A percentile compares a stretch with the other conserved stretches of the same genome.
These are phyloP conservation scores for Lerista edwardsae DNA, from an alignment of 2,797 vertebrate genomes.

Conservation along the genomic window DNA sequence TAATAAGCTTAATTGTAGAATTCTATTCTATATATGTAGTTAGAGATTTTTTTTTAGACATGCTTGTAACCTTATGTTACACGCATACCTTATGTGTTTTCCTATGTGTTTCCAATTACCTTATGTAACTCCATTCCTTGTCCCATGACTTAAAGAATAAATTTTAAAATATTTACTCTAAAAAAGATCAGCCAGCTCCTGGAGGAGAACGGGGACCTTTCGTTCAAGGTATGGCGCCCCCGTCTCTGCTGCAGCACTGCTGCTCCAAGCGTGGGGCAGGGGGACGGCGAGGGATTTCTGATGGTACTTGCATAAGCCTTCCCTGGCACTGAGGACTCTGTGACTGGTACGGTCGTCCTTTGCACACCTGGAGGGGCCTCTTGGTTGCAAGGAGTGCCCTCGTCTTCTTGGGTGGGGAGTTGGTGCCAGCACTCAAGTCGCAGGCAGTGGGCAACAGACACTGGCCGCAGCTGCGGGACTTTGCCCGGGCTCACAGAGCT, in stretches of 20 bases:
- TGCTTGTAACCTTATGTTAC: too few species aligned
- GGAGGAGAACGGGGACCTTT: conserved; percentile 90
- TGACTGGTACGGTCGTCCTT: background rate
- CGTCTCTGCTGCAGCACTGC: background rate
- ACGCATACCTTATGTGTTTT: too few species aligned
- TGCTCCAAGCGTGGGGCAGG: too few species aligned
- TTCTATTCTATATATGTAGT: too few species aligned
- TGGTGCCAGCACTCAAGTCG: background rate
- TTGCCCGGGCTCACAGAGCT: conserved; percentile 75
- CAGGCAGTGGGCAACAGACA: background rate
- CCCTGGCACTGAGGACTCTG: too few species aligned
- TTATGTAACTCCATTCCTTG: too few species aligned
- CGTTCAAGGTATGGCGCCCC: conserved; percentile 81
- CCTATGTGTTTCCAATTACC: too few species aligned
- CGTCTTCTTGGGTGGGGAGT: background rate
- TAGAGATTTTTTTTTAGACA: too few species aligned
- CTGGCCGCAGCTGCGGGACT: conserved; percentile 75
- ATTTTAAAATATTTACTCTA: too few species aligned
- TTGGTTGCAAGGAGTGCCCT: background rate
- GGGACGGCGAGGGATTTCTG: background rate
- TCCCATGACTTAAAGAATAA: too few species aligned
- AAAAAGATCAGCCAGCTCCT: conserved; percentile 87
- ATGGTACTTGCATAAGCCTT: too few species aligned
- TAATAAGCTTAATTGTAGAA: too few species aligned
- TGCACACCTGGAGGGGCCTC: background rate